Evolutionary conservation across 1,140 invertebrate genomes (phyloP).

Genomic region (Globodera rostochiensis): DNA sequence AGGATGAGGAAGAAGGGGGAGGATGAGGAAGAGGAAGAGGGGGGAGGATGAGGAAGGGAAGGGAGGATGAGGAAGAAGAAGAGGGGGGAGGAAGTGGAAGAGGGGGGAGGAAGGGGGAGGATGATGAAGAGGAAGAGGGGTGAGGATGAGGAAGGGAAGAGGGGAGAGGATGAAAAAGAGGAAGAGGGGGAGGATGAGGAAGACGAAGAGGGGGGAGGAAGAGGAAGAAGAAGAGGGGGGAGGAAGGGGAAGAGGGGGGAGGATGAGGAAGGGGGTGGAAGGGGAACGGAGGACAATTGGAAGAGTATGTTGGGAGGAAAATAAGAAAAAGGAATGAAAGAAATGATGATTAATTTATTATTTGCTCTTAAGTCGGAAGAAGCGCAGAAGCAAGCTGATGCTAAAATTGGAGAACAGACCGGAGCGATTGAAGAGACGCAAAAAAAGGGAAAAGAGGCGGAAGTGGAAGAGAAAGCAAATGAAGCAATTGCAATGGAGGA

Average conservation of each 20-base stretch:
- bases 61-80: background rate
- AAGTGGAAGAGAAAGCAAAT: background rate
- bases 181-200: background rate
- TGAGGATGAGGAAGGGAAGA: background rate
- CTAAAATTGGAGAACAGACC: background rate
- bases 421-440: background rate
- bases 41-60: background rate
- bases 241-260: no score
- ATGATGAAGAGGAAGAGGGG: background rate
- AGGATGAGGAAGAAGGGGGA: background rate
- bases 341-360: background rate
- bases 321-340: background rate
- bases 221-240: no score
- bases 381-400: background rate
- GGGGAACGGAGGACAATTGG: no score
- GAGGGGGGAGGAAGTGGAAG: background rate
- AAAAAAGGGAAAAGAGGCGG: background rate
- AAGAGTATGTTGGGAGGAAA: no score
- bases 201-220: no score
- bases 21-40: background rate
- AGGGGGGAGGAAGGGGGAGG: background rate
- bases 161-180: background rate
- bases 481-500: background rate
- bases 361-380: background rate
- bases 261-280: no score